Conservation (phyloP, 2,888 invertebrate species). For the Drosophila leonis region DNA sequence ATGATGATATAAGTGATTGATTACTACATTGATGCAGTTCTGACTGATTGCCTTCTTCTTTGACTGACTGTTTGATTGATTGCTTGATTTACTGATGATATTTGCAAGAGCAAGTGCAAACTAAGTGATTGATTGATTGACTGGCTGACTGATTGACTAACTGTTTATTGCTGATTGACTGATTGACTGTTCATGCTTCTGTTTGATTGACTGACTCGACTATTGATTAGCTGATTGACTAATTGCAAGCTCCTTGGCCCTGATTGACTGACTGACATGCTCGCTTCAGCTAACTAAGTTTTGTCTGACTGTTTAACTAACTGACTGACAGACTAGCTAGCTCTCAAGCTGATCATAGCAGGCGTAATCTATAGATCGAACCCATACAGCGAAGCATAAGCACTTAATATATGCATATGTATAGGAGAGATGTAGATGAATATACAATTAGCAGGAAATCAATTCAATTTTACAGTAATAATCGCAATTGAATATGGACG, state of each 20-base stretch:
- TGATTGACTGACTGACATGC: neutral
- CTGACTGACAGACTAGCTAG: neutral
- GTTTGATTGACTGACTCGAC: neutral
- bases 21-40: no score
- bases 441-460: slow-evolving; percentile 5
- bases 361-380: neutral
- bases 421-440: no score
- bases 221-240: neutral
- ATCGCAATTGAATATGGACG: slow-evolving; percentile 5
- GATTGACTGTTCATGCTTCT: no score
- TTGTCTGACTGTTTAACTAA: neutral
- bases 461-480: slow-evolving; percentile 6
- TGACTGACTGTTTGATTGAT: neutral
- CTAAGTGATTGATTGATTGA: neutral
- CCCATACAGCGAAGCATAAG: neutral
- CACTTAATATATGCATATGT: neutral
- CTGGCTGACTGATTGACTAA: neutral
- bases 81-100: neutral
- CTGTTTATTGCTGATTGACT: neutral
- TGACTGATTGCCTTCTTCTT: no score
- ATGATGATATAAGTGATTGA: no score
- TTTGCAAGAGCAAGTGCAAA: neutral
- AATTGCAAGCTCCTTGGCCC: no score
- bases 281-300: neutral
- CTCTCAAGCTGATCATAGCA: neutral